Conservation (phyloP, 2,888 invertebrate genomes). For the Lamproptera curius region DNA sequence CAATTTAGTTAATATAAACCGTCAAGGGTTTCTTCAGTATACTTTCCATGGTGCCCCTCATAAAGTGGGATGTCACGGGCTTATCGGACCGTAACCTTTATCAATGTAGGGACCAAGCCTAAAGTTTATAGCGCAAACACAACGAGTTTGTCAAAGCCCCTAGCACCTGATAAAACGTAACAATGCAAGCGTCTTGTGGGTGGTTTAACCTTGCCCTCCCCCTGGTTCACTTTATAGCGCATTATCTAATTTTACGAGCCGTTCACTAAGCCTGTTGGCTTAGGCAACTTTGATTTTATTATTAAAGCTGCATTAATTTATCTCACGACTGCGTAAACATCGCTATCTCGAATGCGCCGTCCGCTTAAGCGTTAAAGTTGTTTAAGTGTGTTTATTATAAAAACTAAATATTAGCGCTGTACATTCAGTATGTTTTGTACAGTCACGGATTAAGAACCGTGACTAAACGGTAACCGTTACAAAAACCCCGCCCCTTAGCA, state of each 20-base stretch:
- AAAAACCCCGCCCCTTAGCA: not conserved
- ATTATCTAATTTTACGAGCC: slow-evolving; percentile 17
- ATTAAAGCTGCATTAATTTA: not conserved
- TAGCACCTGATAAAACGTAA: slow-evolving; percentile 37
- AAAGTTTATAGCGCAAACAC: slow-evolving; percentile 25
- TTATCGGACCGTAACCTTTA: slow-evolving; percentile 15
- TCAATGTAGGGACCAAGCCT: slow-evolving; percentile 19
- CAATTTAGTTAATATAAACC: not conserved
- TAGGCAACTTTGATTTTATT: slow-evolving; percentile 1
- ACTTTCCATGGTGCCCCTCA: slow-evolving; percentile 10
- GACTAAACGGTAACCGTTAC: not conserved
- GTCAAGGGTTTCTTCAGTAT: slow-evolving; percentile 9
- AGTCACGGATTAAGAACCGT: slow-evolving; percentile 1
- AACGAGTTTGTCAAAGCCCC: slow-evolving; percentile 39
- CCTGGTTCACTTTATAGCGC: slow-evolving; percentile 16
- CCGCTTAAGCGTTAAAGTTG: no score
- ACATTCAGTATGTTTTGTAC: no score
- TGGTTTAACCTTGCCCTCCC: slow-evolving; percentile 19
- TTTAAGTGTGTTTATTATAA: no score
- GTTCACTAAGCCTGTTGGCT: slow-evolving; percentile 5
- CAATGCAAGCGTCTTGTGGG: slow-evolving; percentile 19
- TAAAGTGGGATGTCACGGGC: slow-evolving; percentile 1
- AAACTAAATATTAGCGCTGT: no score
- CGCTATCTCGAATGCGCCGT: no score
- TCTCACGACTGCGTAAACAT: no score